These are phyloP conservation scores for Oostethus manadensis DNA, from an alignment of 2,113 vertebrate genomes.

Conservation along the genomic window DNA sequence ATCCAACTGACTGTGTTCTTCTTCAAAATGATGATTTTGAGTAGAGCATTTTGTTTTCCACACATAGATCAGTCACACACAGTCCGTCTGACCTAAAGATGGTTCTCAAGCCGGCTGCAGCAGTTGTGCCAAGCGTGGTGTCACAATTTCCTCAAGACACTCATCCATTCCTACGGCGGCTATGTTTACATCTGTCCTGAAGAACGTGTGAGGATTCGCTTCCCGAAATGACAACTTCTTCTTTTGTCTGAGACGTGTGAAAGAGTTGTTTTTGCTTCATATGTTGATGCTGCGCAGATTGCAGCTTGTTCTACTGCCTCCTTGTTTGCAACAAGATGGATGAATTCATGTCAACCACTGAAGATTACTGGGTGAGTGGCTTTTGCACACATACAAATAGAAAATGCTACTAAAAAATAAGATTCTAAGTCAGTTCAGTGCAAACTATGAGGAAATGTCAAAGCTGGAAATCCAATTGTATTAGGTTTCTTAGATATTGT, in stretches of 20 bases:
- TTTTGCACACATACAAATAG: neutral
- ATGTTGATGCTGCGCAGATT: constrained; percentile 17
- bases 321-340: constrained; percentile 36
- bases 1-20: no score
- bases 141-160: constrained; percentile 46
- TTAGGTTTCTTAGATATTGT: no score
- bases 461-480: no score
- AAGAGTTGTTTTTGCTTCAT: neutral
- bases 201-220: constrained; percentile 33
- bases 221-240: constrained; percentile 57
- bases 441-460: no score
- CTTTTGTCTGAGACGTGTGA: constrained; percentile 54
- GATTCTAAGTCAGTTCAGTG: neutral
- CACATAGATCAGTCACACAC: constrained; percentile 7
- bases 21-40: no score
- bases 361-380: constrained; percentile 43
- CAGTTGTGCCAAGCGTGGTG: constrained; percentile 4
- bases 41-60: constrained; percentile 15
- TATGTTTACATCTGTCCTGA: constrained; percentile 29
- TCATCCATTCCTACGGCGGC: constrained; percentile 38
- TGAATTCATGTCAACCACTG: neutral
- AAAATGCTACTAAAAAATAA: neutral
- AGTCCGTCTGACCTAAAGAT: constrained; percentile 19
- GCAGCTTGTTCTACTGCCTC: constrained; percentile 19
- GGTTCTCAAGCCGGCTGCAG: neutral